Percentiles rank a stretch among this genome's conserved stretches.
Evolutionary conservation across 2,113 vertebrate species (phyloP).

Genomic region (Pterocles orientalis): DNA sequence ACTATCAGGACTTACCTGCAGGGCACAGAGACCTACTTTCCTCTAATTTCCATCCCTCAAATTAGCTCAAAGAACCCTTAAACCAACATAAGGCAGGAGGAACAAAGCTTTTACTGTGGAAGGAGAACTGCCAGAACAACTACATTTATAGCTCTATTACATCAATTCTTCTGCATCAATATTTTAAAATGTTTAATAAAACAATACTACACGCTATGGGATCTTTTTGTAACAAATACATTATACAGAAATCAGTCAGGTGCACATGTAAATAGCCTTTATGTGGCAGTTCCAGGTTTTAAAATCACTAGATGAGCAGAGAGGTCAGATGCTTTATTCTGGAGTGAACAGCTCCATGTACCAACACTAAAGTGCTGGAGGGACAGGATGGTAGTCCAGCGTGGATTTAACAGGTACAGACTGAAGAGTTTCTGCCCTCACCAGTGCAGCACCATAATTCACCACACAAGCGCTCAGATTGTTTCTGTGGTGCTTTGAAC

Average conservation of each 20-base stretch:
- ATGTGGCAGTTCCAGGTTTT: background rate
- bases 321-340: background rate
- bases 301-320: background rate
- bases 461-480: background rate
- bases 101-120: slow-evolving; percentile 13
- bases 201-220: background rate
- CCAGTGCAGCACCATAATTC: background rate
- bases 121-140: background rate
- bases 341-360: background rate
- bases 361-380: background rate
- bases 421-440: background rate
- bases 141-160: background rate
- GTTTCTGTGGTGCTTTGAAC: background rate
- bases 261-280: background rate
- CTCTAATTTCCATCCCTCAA: background rate
- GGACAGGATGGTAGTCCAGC: background rate
- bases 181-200: slow-evolving; percentile 49
- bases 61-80: slow-evolving; percentile 4
- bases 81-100: background rate
- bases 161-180: background rate
- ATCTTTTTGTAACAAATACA: slow-evolving; percentile 19
- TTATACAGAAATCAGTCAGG: background rate
- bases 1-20: background rate
- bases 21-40: background rate
- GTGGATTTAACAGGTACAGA: background rate